These are phyloP conservation scores for Cebuella pygmaea DNA, from an alignment of 2,797 vertebrate species.

Conservation along the genomic window DNA sequence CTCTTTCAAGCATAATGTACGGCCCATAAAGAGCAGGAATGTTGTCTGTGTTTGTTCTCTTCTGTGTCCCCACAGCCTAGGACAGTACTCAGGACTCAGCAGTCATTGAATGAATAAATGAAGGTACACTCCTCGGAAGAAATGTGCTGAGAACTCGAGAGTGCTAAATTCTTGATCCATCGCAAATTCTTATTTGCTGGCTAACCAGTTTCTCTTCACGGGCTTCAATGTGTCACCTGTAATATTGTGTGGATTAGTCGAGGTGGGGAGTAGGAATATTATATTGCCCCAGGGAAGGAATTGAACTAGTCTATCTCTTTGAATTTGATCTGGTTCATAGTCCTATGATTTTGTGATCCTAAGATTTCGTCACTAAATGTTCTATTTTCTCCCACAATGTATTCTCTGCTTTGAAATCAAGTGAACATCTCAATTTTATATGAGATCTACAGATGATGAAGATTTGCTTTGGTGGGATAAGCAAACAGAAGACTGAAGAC, in stretches of 20 bases:
- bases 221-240: not conserved
- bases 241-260: not conserved
- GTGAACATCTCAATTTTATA: constrained; percentile 33
- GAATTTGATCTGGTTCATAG: constrained; percentile 29
- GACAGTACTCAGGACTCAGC: not conserved
- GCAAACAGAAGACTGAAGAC: not conserved
- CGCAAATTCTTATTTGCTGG: not conserved
- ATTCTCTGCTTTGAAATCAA: constrained; percentile 34
- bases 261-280: not conserved
- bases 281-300: constrained; percentile 9
- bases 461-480: not conserved
- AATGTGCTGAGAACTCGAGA: not conserved
- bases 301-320: constrained; percentile 18
- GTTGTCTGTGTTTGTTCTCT: not conserved
- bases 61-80: not conserved
- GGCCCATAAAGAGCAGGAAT: not conserved
- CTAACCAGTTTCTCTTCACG: not conserved
- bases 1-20: not conserved
- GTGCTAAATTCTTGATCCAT: not conserved
- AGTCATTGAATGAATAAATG: not conserved
- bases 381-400: constrained; percentile 24
- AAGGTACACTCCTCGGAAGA: not conserved
- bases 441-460: not conserved
- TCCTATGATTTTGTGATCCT: constrained; percentile 18
- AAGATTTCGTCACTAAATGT: constrained; percentile 57